Conservation (phyloP, 1,140 invertebrate genomes). For the Cecropterus lyciades region DNA sequence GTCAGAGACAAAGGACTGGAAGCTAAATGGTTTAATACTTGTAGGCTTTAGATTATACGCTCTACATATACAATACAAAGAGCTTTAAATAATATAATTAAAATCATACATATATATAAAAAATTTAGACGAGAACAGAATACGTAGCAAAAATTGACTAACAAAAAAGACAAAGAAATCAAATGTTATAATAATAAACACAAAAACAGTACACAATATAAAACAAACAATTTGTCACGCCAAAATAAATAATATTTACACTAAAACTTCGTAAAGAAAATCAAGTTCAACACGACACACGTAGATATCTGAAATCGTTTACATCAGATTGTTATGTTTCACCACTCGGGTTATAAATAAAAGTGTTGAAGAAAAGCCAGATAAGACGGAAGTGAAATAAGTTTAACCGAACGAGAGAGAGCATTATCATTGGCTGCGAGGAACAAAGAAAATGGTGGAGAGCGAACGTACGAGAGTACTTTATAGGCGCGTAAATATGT, state of each 20-base stretch:
- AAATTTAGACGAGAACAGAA: no score
- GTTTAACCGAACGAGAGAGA: constrained; percentile 81
- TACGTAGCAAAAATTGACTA: no score
- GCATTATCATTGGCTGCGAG: constrained; percentile 81
- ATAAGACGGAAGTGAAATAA: constrained; percentile 81
- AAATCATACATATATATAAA: no score
- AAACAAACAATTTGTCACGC: constrained; percentile 10
- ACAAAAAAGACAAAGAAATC: neutral
- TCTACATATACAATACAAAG: neutral
- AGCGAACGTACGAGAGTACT: constrained; percentile 82
- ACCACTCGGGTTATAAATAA: constrained; percentile 77
- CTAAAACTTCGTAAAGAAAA: constrained; percentile 17
- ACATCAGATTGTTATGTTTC: constrained; percentile 65
- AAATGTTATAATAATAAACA: neutral
- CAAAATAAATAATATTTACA: constrained; percentile 15
- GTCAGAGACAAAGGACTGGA: neutral
- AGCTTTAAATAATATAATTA: no score
- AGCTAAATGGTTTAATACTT: constrained; percentile 1
- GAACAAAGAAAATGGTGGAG: constrained; percentile 83
- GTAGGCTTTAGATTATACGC: neutral
- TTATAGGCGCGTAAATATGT: constrained; percentile 84
- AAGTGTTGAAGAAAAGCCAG: constrained; percentile 74
- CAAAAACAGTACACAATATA: constrained; percentile 10
- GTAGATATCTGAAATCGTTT: constrained; percentile 50
- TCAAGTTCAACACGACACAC: constrained; percentile 17